Evolutionary conservation across 1,140 invertebrate species (phyloP).

Genomic region (Pseudoatta argentina): DNA sequence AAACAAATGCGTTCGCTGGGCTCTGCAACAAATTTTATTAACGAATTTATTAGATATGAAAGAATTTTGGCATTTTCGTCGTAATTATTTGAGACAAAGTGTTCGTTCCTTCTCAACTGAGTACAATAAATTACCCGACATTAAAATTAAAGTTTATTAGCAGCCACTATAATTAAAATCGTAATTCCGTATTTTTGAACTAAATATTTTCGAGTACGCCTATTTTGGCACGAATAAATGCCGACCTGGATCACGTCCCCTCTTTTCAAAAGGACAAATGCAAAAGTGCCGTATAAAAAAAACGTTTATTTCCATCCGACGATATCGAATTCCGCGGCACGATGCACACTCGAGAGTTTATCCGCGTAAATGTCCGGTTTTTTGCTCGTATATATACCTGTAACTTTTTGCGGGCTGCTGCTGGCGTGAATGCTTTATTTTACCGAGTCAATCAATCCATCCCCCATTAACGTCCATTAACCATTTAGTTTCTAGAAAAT

Average conservation of each 20-base stretch:
- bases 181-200: neutral
- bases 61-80: neutral
- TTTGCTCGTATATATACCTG: constrained; percentile 32
- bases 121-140: neutral
- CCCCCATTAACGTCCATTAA: constrained; percentile 30
- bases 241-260: neutral
- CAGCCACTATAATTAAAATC: constrained; percentile 9
- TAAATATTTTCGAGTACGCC: neutral
- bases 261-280: neutral
- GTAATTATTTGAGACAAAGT: constrained; percentile 12
- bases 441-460: constrained; percentile 33
- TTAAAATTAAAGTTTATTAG: constrained; percentile 21
- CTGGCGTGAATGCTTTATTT: constrained; percentile 23
- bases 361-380: constrained; percentile 38
- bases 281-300: constrained; percentile 34
- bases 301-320: constrained; percentile 44
- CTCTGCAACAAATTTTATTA: neutral
- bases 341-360: constrained; percentile 53
- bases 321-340: constrained; percentile 47
- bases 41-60: constrained; percentile 40
- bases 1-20: neutral
- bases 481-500: neutral
- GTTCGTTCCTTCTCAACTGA: neutral
- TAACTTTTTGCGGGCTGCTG: constrained; percentile 11
- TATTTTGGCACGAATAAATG: neutral